Percentiles rank a stretch among this genome's conserved stretches.
Conservation (phyloP, 2,797 vertebrate genomes). For the Pitangus sulphuratus region DNA sequence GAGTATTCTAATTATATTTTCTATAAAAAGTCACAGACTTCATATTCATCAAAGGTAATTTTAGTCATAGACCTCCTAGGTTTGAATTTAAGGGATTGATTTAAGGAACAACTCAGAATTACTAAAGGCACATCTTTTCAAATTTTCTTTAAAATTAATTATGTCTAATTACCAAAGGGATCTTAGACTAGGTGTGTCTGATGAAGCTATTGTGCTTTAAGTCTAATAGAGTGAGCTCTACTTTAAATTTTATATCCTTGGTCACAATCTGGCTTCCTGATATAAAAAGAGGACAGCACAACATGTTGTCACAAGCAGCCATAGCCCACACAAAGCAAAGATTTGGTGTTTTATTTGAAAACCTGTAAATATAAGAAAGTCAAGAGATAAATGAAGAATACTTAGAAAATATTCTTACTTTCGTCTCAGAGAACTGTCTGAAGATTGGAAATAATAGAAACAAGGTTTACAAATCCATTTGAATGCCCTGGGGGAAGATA, state of each 20-base stretch:
- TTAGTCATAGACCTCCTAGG: background rate
- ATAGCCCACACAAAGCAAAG: constrained; percentile 11
- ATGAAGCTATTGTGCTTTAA: background rate
- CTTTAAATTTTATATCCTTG: background rate
- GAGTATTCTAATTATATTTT: background rate
- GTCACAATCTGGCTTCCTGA: constrained; percentile 22
- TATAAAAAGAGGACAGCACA: constrained; percentile 32
- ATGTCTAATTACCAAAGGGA: background rate
- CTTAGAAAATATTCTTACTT: background rate
- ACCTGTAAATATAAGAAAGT: background rate
- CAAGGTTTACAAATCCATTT: background rate
- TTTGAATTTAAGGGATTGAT: background rate
- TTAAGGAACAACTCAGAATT: background rate
- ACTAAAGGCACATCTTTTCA: background rate
- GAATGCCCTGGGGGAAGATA: background rate
- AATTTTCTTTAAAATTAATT: background rate
- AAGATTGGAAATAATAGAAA: background rate
- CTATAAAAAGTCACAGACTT: background rate
- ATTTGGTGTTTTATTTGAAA: constrained; percentile 36
- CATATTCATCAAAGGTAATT: background rate
- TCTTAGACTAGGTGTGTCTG: background rate
- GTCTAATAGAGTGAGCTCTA: background rate
- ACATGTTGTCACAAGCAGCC: constrained; percentile 12
- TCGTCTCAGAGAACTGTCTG: background rate
- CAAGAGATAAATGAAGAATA: background rate